These are phyloP conservation scores for Dolichoris vasculosae DNA, from an alignment of 1,140 invertebrate genomes.

Conservation along the genomic window DNA sequence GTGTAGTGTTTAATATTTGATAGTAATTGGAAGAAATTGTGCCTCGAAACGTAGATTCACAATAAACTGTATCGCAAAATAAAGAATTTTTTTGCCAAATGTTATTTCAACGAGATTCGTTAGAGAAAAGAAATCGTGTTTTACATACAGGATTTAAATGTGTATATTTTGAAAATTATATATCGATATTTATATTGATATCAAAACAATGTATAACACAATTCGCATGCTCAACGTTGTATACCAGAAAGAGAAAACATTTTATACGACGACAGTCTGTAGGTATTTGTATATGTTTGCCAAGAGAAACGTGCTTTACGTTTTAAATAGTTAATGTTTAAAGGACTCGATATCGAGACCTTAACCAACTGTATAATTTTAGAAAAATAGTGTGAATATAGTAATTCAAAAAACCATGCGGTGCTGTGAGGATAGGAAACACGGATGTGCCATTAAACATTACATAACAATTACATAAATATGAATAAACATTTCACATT, in stretches of 20 bases:
- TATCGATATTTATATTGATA: neutral
- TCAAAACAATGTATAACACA: neutral
- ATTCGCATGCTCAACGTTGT: neutral
- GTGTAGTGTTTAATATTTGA: no score
- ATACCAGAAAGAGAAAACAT: neutral
- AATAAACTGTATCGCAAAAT: no score
- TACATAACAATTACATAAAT: slow-evolving; percentile 51
- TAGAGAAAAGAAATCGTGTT: no score
- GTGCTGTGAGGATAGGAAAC: slow-evolving; percentile 71
- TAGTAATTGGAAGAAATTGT: no score
- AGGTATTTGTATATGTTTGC: neutral
- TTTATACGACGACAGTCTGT: neutral
- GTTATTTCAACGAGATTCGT: no score
- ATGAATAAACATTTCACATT: slow-evolving; percentile 59
- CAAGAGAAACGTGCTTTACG: neutral
- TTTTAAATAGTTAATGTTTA: neutral
- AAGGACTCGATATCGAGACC: neutral
- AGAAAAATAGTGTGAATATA: slow-evolving; percentile 1
- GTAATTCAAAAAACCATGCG: slow-evolving; percentile 60
- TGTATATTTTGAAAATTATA: no score
- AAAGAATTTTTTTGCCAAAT: no score
- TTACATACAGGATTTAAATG: no score
- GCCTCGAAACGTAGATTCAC: no score
- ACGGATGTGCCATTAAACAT: slow-evolving; percentile 71
- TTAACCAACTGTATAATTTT: neutral